Evolutionary conservation across 2,888 invertebrate genomes (phyloP).

Genomic region (Caenorhabditis parvicauda): DNA sequence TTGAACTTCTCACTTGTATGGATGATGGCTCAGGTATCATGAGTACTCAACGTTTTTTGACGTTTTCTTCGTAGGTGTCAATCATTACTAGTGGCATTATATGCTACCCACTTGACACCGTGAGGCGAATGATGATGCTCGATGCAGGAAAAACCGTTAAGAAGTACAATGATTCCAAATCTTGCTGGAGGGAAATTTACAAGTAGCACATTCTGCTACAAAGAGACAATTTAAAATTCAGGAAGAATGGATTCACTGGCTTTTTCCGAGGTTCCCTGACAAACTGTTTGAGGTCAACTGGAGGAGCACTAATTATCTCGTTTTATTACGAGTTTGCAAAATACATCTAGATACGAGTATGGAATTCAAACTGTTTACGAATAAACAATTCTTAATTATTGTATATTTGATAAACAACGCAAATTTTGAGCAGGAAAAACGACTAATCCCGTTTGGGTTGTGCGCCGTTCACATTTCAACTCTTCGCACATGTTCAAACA

Average conservation of each 20-base stretch:
- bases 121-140: constrained; percentile 56
- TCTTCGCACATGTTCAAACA: too few relatives aligned
- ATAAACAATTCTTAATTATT: constrained; percentile 6
- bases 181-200: constrained; percentile 44
- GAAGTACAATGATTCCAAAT: constrained; percentile 34
- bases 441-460: too few relatives aligned
- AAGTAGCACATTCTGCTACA: constrained; percentile 14
- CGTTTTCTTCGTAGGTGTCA: constrained; percentile 33
- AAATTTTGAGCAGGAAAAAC: too few relatives aligned
- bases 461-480: too few relatives aligned
- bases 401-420: too few relatives aligned
- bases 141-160: constrained; percentile 46
- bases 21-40: constrained; percentile 70
- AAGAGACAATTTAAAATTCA: constrained; percentile 19
- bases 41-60: not conserved
- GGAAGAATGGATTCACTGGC: constrained; percentile 41
- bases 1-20: constrained; percentile 85
- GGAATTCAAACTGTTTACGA: constrained; percentile 2
- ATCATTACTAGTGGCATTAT: constrained; percentile 45
- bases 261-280: constrained; percentile 52
- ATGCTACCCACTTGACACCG: constrained; percentile 58
- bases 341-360: constrained; percentile 35
- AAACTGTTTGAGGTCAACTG: constrained; percentile 52
- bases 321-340: constrained; percentile 58
- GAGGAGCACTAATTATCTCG: constrained; percentile 56